Evolutionary conservation across 2,113 vertebrate species (phyloP).

Genomic region (Dolichotis patagonum): DNA sequence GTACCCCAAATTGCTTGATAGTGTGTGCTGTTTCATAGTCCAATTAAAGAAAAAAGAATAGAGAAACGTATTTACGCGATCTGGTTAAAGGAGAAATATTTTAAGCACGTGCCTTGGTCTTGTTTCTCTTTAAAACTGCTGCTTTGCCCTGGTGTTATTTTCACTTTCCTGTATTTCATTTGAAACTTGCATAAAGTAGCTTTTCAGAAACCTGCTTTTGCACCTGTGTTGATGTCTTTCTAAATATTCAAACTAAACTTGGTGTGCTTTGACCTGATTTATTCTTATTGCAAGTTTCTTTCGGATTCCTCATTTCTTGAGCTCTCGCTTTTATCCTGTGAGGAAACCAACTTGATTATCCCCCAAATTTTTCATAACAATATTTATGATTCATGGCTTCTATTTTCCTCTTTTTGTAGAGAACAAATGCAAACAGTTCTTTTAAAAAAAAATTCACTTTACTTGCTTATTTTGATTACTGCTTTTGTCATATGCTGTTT

Average conservation of each 20-base stretch:
- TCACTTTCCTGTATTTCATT: constrained; percentile 18
- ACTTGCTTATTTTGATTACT: constrained; percentile 49
- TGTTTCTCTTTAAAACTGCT: constrained; percentile 29
- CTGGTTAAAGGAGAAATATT: constrained; percentile 45
- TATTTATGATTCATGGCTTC: constrained; percentile 50
- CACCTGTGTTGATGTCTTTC: constrained; percentile 58
- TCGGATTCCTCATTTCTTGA: not conserved
- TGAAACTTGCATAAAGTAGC: constrained; percentile 40
- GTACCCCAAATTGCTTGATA: not conserved
- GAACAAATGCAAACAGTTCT: not conserved
- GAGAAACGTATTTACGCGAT: not conserved
- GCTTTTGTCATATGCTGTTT: not conserved
- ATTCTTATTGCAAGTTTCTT: not conserved
- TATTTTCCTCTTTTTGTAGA: constrained; percentile 33
- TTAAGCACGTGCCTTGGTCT: not conserved
- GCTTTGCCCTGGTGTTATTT: constrained; percentile 59
- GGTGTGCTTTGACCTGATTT: not conserved
- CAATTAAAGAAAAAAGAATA: not conserved
- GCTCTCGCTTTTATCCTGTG: constrained; percentile 38
- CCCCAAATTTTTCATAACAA: not conserved
- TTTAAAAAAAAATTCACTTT: not conserved
- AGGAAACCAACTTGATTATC: constrained; percentile 46
- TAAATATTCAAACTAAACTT: constrained; percentile 65
- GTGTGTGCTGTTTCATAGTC: not conserved
- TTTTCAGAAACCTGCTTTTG: constrained; percentile 45